phyloP scores from a whole-genome alignment of 1,140 invertebrate species.

The Cardiocondyla obscurior region DNA sequence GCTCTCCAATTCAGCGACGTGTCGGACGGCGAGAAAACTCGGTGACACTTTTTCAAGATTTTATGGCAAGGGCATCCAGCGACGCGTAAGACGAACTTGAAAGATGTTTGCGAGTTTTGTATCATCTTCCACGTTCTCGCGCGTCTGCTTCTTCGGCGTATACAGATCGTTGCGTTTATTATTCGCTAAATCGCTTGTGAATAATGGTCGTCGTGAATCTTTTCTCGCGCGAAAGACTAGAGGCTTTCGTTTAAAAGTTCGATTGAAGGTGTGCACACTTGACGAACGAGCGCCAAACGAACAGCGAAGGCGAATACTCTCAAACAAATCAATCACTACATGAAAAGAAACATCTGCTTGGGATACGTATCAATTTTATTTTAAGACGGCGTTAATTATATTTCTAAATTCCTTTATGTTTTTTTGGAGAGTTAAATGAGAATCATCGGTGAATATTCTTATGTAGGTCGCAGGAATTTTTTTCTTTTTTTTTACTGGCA shows the following conservation, averaged over 20 bases:
- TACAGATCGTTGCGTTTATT: conserved; percentile 71
- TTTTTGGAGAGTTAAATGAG: neutral
- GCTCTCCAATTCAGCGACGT: neutral
- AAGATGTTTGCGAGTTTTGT: conserved; percentile 37
- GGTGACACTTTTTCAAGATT: conserved; percentile 9
- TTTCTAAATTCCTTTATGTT: neutral
- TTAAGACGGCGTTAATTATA: neutral
- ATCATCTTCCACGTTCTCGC: neutral
- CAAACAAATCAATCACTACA: too few species aligned
- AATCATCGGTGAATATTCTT: neutral
- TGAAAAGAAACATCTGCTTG: neutral
- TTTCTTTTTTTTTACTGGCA: neutral
- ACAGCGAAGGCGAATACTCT: too few species aligned
- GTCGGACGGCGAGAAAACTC: neutral
- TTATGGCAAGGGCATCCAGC: conserved; percentile 2
- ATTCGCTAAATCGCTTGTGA: conserved; percentile 78
- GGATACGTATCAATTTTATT: neutral
- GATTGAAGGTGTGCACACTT: too few species aligned
- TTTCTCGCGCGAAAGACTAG: conserved; percentile 32
- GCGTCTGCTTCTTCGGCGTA: neutral
- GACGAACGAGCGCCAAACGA: too few species aligned
- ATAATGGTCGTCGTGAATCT: conserved; percentile 75
- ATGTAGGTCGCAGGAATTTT: neutral
- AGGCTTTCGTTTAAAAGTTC: neutral
- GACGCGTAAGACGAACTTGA: neutral